Evolutionary conservation across 2,888 invertebrate genomes (phyloP).

Genomic region (Apeira syringaria): DNA sequence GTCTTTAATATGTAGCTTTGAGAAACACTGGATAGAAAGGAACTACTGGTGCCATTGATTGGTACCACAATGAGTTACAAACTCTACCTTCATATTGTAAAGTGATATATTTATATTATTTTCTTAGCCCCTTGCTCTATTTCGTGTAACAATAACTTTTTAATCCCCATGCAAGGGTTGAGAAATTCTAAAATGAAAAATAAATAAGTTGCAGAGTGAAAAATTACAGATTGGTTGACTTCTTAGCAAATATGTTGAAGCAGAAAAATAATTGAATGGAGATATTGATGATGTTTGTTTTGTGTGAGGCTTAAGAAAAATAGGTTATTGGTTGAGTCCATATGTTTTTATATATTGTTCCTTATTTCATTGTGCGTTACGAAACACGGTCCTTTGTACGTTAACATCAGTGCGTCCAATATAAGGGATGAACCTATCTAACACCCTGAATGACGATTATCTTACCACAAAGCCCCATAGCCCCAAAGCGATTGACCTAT

Average conservation of each 20-base stretch:
- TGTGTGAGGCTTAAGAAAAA: slow-evolving; percentile 33
- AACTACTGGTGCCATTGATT: slow-evolving; percentile 66
- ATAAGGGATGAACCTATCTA: too few relatives aligned
- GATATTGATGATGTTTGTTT: slow-evolving; percentile 57
- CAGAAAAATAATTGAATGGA: slow-evolving; percentile 33
- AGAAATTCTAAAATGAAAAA: slow-evolving; percentile 41
- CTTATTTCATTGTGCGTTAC: too few relatives aligned
- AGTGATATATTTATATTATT: slow-evolving; percentile 81
- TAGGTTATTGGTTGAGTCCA: slow-evolving; percentile 13
- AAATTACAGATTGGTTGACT: slow-evolving; percentile 74
- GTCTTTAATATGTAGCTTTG: too few relatives aligned
- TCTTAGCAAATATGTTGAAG: slow-evolving; percentile 46
- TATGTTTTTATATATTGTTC: too few relatives aligned
- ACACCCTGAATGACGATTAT: too few relatives aligned
- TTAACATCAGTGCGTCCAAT: too few relatives aligned
- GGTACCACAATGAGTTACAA: slow-evolving; percentile 74
- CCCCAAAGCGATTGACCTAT: too few relatives aligned
- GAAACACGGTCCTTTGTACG: too few relatives aligned
- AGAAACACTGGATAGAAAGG: slow-evolving; percentile 46
- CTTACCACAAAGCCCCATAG: too few relatives aligned
- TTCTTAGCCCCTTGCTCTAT: slow-evolving; percentile 60
- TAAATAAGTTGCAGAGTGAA: slow-evolving; percentile 55
- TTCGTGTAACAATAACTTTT: slow-evolving; percentile 51
- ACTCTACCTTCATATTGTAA: slow-evolving; percentile 69
- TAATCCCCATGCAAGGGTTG: slow-evolving; percentile 56